Evolutionary conservation across 1,140 invertebrate genomes (phyloP).

Genomic region (Phortica variegata): DNA sequence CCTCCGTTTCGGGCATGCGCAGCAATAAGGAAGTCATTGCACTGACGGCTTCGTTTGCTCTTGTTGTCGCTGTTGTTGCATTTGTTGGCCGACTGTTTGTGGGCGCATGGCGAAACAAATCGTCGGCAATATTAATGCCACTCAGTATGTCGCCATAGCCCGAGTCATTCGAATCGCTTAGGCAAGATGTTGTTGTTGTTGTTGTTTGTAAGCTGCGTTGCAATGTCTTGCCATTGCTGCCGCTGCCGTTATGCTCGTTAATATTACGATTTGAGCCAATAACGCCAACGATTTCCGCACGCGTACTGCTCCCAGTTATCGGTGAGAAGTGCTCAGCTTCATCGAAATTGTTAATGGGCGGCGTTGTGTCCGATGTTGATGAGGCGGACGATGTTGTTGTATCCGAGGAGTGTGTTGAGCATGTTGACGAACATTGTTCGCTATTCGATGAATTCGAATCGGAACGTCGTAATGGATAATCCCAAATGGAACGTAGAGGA

Average conservation of each 20-base stretch:
- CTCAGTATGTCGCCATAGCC: slow-evolving; percentile 51
- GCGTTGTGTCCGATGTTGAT: neutral
- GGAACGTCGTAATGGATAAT: slow-evolving; percentile 47
- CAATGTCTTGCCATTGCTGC: neutral
- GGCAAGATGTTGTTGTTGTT: slow-evolving; percentile 16
- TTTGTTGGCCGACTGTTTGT: neutral
- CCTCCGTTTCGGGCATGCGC: slow-evolving; percentile 22
- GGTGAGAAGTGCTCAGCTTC: slow-evolving; percentile 39
- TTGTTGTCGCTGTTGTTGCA: slow-evolving; percentile 28
- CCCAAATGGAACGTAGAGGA: slow-evolving; percentile 75
- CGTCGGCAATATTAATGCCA: slow-evolving; percentile 49
- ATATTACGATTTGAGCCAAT: slow-evolving; percentile 48
- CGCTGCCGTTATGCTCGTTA: slow-evolving; percentile 7
- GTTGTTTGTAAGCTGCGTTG: neutral
- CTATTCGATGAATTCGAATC: slow-evolving; percentile 44
- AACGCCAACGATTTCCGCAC: slow-evolving; percentile 51
- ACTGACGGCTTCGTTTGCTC: neutral
- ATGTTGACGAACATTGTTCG: slow-evolving; percentile 28
- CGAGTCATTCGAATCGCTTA: slow-evolving; percentile 48
- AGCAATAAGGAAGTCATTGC: neutral
- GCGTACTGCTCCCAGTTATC: slow-evolving; percentile 38
- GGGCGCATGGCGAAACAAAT: slow-evolving; percentile 29
- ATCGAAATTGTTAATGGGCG: slow-evolving; percentile 3
- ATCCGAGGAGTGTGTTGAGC: slow-evolving; percentile 36
- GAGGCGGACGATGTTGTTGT: slow-evolving; percentile 23